Base-by-base conservation (phyloP, 2,113 vertebrate species). In the Amphiprion ocellaris region DNA sequence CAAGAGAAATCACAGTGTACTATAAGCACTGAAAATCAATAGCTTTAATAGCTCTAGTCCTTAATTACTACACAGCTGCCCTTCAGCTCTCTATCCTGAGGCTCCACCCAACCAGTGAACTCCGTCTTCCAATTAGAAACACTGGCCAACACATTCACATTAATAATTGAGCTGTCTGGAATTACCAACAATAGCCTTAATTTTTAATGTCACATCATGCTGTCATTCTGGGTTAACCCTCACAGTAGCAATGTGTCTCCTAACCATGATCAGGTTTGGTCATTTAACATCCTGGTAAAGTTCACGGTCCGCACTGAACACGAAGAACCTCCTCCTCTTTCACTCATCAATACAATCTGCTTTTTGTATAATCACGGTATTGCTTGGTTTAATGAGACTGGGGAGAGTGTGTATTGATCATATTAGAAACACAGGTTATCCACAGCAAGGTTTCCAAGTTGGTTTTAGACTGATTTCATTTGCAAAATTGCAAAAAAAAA, bases 1-100 rank as follows among this genome's bases (percentile, higher is more conserved):
- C 77, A 10, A 24, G 74, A 84, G 81, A 89, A 91, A 91, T 88
- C 82, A 54, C 30, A 54, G 44, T 68, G 50, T 26, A 61, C 69
- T 77, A 63, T 73, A 62, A 72, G 58, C 69, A 62, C 37, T 65
- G 17, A 39, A 7, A 70, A 81, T 84, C 69, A 79, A 86, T 83
- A 74, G 11, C 26, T 78, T 70, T 60, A 77, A 39, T 80, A 75
- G 64, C 52, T 30, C 2, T 15, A 49, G 60, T 79, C 49, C 15
- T 85, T 79, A 78, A 76, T 83, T 74, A 74, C 62, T 59, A 47
- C 58, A 64, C 44, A 68, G 53, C 56, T 26, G n/a, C 33, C 55
- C 65, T 68, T 56, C 16, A 54, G 59, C 37, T 68, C 39, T 30
- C 12, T 37, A 19, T 4, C 41, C 10, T 0, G 10, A 61, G 15